These are phyloP conservation scores for Intellagama lesueurii DNA, from an alignment of 2,797 vertebrate species.

Conservation along the genomic window DNA sequence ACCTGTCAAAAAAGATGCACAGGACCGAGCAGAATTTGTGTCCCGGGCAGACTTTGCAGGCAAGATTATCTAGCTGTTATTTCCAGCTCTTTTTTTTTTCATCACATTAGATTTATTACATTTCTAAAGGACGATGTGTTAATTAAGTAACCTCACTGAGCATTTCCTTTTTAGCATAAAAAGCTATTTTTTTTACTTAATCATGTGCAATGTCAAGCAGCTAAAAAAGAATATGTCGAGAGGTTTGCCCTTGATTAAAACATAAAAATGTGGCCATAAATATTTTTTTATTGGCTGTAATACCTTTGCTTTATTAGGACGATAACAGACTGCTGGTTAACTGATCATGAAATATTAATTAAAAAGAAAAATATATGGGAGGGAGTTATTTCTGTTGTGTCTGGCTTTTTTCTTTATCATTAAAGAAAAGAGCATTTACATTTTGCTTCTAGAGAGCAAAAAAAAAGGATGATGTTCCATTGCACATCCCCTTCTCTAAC, in stretches of 20 bases:
- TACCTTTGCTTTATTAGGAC: constrained; percentile 73
- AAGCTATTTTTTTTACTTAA: constrained; percentile 58
- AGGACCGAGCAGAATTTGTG: background rate
- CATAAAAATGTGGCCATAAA: constrained; percentile 78
- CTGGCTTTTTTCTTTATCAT: constrained; percentile 29
- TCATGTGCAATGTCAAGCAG: constrained; percentile 51
- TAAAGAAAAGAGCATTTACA: constrained; percentile 30
- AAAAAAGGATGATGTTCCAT: background rate
- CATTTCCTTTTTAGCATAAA: constrained; percentile 61
- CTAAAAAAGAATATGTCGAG: constrained; percentile 71
- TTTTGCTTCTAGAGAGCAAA: constrained; percentile 33
- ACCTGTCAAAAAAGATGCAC: background rate
- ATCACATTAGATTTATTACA: constrained; percentile 55
- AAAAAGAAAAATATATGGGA: constrained; percentile 74
- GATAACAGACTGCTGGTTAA: constrained; percentile 77
- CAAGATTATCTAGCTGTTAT: constrained; percentile 43
- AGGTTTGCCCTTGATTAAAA: constrained; percentile 76
- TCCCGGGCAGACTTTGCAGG: constrained; percentile 3
- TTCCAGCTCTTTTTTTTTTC: constrained; percentile 41
- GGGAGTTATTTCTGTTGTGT: constrained; percentile 62
- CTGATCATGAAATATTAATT: constrained; percentile 80
- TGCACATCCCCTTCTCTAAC: background rate
- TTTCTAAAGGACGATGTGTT: constrained; percentile 52
- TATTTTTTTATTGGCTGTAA: constrained; percentile 78
- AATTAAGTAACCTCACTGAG: constrained; percentile 45